These are phyloP conservation scores for Rattus norvegicus DNA, from an alignment of 2,113 vertebrate species.

Conservation along the genomic window DNA sequence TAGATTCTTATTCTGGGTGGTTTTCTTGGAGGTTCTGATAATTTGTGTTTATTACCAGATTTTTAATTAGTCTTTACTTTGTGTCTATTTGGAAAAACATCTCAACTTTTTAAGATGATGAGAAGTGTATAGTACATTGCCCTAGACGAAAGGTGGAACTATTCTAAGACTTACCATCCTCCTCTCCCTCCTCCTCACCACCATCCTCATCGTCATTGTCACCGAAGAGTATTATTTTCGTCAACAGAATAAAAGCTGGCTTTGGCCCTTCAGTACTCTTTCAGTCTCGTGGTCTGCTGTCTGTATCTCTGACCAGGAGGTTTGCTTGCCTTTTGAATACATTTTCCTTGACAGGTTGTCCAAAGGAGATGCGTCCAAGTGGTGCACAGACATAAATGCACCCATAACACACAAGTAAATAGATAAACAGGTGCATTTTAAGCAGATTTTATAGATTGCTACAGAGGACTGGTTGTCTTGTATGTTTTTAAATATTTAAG, in stretches of 20 bases:
- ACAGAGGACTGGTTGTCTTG: neutral
- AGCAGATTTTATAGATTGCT: neutral
- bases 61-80: neutral
- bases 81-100: neutral
- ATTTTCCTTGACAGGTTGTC: neutral
- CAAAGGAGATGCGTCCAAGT: neutral
- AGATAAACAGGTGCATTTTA: neutral
- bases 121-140: neutral
- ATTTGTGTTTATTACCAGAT: neutral
- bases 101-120: slow-evolving; percentile 6
- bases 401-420: no score
- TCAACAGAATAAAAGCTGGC: neutral
- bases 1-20: neutral
- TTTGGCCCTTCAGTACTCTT: neutral
- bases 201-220: neutral
- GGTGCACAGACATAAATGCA: neutral
- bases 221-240: neutral
- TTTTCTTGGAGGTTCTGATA: neutral
- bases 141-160: neutral
- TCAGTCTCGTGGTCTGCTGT: neutral
- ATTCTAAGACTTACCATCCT: neutral
- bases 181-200: no score
- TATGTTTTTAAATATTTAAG: neutral
- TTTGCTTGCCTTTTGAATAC: neutral
- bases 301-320: neutral